Evolutionary conservation across 2,888 invertebrate species (phyloP).

Genomic region (Alloscopus bannaensis): DNA sequence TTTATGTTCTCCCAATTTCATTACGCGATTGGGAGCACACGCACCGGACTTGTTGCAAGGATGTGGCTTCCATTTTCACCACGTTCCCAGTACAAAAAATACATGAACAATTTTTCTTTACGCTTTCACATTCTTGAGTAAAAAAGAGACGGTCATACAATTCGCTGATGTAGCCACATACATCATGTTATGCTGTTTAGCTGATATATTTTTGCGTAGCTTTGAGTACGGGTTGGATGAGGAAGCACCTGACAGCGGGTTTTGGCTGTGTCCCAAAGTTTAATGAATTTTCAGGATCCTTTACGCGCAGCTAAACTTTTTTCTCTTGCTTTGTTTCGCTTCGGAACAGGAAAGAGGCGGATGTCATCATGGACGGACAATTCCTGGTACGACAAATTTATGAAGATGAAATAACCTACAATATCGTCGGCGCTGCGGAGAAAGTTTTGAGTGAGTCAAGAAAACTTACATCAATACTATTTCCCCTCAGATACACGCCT

Average conservation of each 20-base stretch:
- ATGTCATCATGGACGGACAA: slow-evolving; percentile 95
- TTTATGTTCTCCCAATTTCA: no score
- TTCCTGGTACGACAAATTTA: slow-evolving; percentile 96
- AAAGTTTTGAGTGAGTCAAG: slow-evolving; percentile 90
- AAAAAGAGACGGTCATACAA: no score
- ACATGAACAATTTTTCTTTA: no score
- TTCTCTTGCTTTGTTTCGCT: slow-evolving; percentile 23
- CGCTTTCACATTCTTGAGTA: no score
- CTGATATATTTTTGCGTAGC: no score
- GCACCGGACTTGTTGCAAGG: no score
- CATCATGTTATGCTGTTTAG: no score
- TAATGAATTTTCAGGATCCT: slow-evolving; percentile 60
- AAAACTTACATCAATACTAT: neutral
- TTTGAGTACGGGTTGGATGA: no score
- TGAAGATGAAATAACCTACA: slow-evolving; percentile 96
- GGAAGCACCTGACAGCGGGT: slow-evolving; percentile 30
- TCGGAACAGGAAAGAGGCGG: slow-evolving; percentile 92
- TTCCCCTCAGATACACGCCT: slow-evolving; percentile 11
- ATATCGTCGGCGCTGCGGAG: slow-evolving; percentile 93
- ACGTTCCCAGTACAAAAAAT: no score
- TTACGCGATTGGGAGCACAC: no score
- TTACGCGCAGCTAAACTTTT: slow-evolving; percentile 24
- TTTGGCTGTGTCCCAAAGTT: slow-evolving; percentile 49
- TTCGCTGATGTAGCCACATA: no score
- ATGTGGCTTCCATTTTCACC: no score